Conservation (phyloP, 1,140 invertebrate species). For the Odontomachus brunneus region DNA sequence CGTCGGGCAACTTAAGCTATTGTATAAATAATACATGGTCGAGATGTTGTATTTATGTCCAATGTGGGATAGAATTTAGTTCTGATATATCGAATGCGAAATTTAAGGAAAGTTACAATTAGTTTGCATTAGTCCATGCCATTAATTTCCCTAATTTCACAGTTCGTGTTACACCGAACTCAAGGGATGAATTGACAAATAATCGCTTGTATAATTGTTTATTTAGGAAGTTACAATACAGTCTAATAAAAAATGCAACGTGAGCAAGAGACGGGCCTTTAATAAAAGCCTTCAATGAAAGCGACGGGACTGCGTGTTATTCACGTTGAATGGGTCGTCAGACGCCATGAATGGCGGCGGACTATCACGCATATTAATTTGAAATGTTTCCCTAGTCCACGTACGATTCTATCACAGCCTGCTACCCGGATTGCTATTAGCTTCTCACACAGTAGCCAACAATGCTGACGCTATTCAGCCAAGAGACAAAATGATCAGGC, state of each 20-base stretch:
- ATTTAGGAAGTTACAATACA: too few relatives aligned
- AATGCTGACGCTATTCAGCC: conserved; percentile 22
- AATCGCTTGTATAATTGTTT: too few relatives aligned
- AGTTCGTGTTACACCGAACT: too few relatives aligned
- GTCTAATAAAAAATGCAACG: conserved; percentile 3
- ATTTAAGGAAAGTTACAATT: too few relatives aligned
- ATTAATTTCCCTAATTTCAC: too few relatives aligned
- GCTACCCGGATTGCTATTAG: conserved; percentile 35
- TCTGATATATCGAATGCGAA: too few relatives aligned
- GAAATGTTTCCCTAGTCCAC: not conserved
- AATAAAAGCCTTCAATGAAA: not conserved
- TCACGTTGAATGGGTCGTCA: not conserved
- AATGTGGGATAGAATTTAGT: too few relatives aligned
- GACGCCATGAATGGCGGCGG: not conserved
- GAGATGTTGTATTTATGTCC: too few relatives aligned
- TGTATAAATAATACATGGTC: too few relatives aligned
- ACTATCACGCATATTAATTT: conserved; percentile 41
- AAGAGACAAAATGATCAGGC: conserved; percentile 29
- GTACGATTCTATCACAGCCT: conserved; percentile 10
- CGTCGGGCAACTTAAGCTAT: too few relatives aligned
- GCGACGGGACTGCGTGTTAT: not conserved
- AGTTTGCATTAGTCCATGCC: too few relatives aligned
- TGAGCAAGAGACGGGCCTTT: not conserved
- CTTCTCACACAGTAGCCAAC: conserved; percentile 1
- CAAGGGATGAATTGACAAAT: too few relatives aligned